phyloP scores from a whole-genome alignment of 2,797 vertebrate species.

The Brotula barbata region DNA sequence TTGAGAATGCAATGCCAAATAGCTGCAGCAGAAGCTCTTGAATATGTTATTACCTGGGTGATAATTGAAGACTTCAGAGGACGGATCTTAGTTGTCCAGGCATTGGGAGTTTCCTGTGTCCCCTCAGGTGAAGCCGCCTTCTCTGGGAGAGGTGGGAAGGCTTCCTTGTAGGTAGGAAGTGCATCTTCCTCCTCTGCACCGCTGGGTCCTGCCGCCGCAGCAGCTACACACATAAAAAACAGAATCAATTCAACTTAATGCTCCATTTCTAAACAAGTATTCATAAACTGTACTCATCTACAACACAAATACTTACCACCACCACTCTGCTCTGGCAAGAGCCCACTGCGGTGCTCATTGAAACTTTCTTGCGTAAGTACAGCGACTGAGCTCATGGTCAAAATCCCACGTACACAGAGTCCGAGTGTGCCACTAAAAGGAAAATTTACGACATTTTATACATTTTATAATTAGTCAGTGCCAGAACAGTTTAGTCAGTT shows the following conservation, averaged over 20 bases:
- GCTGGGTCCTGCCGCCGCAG: slow-evolving; percentile 81
- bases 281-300: background rate
- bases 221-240: slow-evolving; percentile 49
- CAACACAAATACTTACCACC: slow-evolving; percentile 41
- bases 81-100: slow-evolving; percentile 93
- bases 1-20: too few species aligned
- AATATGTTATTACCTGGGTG: slow-evolving; percentile 87
- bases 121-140: slow-evolving; percentile 90
- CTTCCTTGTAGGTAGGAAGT: slow-evolving; percentile 98
- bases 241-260: background rate
- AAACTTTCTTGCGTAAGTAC: slow-evolving; percentile 99
- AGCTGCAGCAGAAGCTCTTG: background rate
- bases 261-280: background rate
- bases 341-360: slow-evolving; percentile 97
- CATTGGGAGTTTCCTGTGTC: slow-evolving; percentile 87
- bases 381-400: slow-evolving; percentile 99
- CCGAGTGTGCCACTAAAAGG: slow-evolving; percentile 91
- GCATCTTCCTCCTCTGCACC: slow-evolving; percentile 92
- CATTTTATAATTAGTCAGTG: too few species aligned
- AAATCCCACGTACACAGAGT: slow-evolving; percentile 92
- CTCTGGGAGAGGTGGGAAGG: slow-evolving; percentile 98
- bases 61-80: slow-evolving; percentile 98
- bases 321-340: slow-evolving; percentile 88
- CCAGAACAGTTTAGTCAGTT: too few species aligned
- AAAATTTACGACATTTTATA: background rate